Percentiles rank a stretch among this genome's conserved stretches.
Conservation (phyloP, 35 echinoderm and acorn worm species). For the Amphiura filiformis region DNA sequence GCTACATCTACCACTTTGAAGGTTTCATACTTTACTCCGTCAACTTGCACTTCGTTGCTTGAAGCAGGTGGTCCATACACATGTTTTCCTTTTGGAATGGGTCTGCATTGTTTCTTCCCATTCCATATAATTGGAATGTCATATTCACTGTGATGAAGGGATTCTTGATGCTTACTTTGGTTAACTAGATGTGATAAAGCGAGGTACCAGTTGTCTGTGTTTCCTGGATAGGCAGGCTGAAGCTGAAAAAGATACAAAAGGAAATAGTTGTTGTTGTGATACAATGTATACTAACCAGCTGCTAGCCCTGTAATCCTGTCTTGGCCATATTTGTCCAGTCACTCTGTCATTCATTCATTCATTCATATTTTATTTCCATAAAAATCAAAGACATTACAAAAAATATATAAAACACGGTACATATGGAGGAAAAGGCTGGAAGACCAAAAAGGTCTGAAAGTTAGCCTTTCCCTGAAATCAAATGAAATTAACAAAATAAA, state of each 20-base stretch:
- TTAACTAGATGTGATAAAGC: neutral
- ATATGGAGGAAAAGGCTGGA: too few species aligned
- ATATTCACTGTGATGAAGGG: neutral
- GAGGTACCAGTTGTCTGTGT: neutral
- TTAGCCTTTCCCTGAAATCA: too few species aligned
- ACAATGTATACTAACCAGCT: too few species aligned
- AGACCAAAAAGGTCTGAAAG: too few species aligned
- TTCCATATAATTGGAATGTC: neutral
- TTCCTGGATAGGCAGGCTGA: neutral
- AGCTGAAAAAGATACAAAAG: neutral
- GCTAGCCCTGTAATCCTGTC: too few species aligned
- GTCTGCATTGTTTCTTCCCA: neutral
- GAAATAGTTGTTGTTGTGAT: neutral
- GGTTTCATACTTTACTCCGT: neutral
- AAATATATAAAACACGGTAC: too few species aligned
- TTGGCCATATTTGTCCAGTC: neutral
- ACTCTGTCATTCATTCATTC: neutral
- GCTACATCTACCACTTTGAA: neutral
- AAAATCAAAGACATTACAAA: too few species aligned
- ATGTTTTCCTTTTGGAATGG: neutral
- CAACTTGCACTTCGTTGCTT: neutral
- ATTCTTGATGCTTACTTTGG: neutral
- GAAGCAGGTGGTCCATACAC: neutral
- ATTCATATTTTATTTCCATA: too few species aligned
- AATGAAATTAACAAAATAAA: too few species aligned